Percentiles rank a stretch among this genome's conserved stretches.
phyloP scores from a whole-genome alignment of 2,113 vertebrate species.

The Trichechus manatus region DNA sequence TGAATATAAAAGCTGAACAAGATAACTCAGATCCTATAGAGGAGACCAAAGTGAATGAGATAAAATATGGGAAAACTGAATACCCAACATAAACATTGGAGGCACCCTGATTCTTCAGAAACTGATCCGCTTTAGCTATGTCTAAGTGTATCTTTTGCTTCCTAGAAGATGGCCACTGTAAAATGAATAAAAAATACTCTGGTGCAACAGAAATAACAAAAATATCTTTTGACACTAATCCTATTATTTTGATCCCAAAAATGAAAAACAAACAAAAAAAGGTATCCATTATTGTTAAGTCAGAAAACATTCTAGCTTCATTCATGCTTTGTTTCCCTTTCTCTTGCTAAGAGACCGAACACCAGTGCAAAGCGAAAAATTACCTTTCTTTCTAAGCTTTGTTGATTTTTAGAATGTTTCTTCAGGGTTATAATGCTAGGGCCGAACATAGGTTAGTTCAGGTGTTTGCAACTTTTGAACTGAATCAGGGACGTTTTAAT shows the following conservation, averaged over 20 bases:
- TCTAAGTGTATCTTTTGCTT: not conserved
- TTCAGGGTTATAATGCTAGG: not conserved
- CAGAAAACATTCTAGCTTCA: slow-evolving; percentile 28
- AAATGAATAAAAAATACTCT: slow-evolving; percentile 47
- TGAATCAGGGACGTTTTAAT: not conserved
- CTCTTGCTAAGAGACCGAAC: slow-evolving; percentile 11
- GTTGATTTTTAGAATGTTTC: not conserved
- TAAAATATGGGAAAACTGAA: not conserved
- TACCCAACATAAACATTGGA: not conserved
- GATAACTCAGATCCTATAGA: not conserved
- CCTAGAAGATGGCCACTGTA: not conserved
- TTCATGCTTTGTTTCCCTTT: not conserved
- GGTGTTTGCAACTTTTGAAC: not conserved
- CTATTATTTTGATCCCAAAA: slow-evolving; percentile 21
- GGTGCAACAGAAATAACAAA: slow-evolving; percentile 41
- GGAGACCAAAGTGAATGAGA: not conserved
- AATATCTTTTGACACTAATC: slow-evolving; percentile 14
- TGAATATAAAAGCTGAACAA: not conserved
- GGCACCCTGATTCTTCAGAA: not conserved
- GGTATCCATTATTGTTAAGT: not conserved
- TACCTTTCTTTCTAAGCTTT: not conserved
- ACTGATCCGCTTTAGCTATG: not conserved
- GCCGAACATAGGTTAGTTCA: not conserved
- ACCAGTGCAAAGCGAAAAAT: not conserved
- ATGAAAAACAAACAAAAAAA: not conserved